Base-by-base conservation (phyloP, 2,113 vertebrate species). In the Montifringilla adamsi region DNA sequence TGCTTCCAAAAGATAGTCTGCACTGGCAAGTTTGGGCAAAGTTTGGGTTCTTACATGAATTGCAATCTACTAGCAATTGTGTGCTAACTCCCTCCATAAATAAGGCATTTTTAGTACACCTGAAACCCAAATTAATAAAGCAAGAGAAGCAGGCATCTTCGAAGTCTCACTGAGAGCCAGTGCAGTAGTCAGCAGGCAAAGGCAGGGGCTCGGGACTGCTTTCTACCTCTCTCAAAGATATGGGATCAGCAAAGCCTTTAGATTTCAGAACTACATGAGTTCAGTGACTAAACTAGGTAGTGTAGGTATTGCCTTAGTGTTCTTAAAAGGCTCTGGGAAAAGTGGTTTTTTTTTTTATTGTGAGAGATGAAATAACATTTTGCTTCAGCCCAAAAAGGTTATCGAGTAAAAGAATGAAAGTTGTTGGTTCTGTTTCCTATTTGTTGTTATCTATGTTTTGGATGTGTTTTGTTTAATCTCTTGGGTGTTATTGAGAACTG, bases 271-370 rank as follows among this genome's bases (percentile, higher is more conserved):
- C 39, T 50, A 10, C 6, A 9, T 13, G 20, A 68, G 14, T 55
- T 75, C 18, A 39, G 31, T 9, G 28, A 49, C 37, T 49, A 84
- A 74, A 44, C 7, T 22, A 85, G 13, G 41, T 52, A 46, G 28
- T 2, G 15, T 1, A 37, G 8, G 35, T 33, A 70, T 10, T 27
- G 39, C 0, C 3, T 44, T 56, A 28, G 10, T 28, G 33, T n/a
- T 66, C 58, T 55, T 75, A 49, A 75, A 88, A 78, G 31, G 8
- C 41, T 82, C 39, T 49, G 13, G 5, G 5, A 3, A 75, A 74
- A 67, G 10, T 23, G 31, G 2, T 43, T 49, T 35, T 31, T 49
- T 37, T 31, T 49, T 49, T 21, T 21, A n/a, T 35, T 37, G 20
- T 31, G 10, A 55, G 31, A 66, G 26, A 46, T 37, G 15, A 55